Percentiles rank a stretch among this genome's conserved stretches.
Conservation (phyloP, 2,888 invertebrate species). For the Lacanobia oleracea region DNA sequence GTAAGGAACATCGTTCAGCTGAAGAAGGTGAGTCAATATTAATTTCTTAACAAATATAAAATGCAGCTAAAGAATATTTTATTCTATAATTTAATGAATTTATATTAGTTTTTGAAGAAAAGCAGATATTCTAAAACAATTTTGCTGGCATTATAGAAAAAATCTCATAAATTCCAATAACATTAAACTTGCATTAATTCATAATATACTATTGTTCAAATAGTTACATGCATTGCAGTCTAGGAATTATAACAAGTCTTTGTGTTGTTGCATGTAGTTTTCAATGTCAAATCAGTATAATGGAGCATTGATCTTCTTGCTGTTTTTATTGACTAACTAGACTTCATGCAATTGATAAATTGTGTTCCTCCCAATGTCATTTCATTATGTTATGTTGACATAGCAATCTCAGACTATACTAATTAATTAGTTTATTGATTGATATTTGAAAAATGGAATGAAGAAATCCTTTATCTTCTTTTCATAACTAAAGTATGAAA, state of each 20-base stretch:
- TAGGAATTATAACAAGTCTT: constrained; percentile 19
- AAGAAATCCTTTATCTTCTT: background rate
- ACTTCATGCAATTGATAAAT: constrained; percentile 17
- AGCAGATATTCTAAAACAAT: background rate
- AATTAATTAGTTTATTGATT: background rate
- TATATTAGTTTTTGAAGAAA: background rate
- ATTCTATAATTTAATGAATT: background rate
- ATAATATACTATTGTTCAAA: constrained; percentile 18
- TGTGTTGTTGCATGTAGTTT: constrained; percentile 12
- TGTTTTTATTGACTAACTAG: constrained; percentile 13
- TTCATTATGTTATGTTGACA: constrained; percentile 35
- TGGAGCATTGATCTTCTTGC: constrained; percentile 59
- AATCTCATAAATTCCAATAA: background rate
- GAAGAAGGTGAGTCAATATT: constrained; percentile 93
- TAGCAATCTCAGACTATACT: constrained; percentile 31
- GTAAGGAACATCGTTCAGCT: constrained; percentile 95
- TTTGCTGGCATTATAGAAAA: too few species aligned
- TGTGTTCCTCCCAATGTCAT: constrained; percentile 47
- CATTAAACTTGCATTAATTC: background rate
- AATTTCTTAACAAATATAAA: background rate
- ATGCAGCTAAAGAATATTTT: background rate
- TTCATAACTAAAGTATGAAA: background rate
- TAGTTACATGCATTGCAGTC: constrained; percentile 6
- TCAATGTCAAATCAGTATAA: constrained; percentile 48
- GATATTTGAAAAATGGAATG: background rate